Conservation (phyloP, 2,113 vertebrate genomes). For the Oncorhynchus tshawytscha region DNA sequence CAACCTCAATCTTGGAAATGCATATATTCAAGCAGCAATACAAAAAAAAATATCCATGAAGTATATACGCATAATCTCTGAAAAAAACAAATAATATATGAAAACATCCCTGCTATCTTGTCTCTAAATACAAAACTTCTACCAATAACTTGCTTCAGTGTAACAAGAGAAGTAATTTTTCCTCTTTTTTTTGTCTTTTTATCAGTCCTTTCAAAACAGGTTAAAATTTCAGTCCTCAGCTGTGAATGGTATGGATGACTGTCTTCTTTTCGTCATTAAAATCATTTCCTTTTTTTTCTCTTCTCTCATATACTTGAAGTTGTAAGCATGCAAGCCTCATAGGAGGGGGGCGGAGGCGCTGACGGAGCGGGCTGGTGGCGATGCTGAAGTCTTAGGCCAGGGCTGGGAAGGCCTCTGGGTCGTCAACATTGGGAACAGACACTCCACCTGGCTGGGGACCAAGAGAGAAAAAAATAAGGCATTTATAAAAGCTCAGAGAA, state of each 20-base stretch:
- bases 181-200: constrained; percentile 59
- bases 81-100: constrained; percentile 80
- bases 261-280: constrained; percentile 69
- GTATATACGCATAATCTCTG: constrained; percentile 91
- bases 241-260: constrained; percentile 94
- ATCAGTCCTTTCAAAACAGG: constrained; percentile 87
- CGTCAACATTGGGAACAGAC: constrained; percentile 97
- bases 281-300: constrained; percentile 41
- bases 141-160: constrained; percentile 93
- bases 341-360: constrained; percentile 84
- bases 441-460: constrained; percentile 82
- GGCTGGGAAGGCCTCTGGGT: constrained; percentile 98
- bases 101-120: constrained; percentile 99
- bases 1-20: constrained; percentile 92
- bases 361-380: constrained; percentile 80
- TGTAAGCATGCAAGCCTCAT: constrained; percentile 99
- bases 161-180: constrained; percentile 98
- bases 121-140: constrained; percentile 99
- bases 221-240: constrained; percentile 94
- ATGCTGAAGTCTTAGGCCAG: constrained; percentile 83
- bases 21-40: constrained; percentile 97
- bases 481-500: too few relatives aligned
- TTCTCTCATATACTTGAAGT: constrained; percentile 88
- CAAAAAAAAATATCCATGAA: constrained; percentile 91
- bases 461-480: background rate